phyloP scores from a whole-genome alignment of 2,888 invertebrate genomes.

The Nomada ruficornis region DNA sequence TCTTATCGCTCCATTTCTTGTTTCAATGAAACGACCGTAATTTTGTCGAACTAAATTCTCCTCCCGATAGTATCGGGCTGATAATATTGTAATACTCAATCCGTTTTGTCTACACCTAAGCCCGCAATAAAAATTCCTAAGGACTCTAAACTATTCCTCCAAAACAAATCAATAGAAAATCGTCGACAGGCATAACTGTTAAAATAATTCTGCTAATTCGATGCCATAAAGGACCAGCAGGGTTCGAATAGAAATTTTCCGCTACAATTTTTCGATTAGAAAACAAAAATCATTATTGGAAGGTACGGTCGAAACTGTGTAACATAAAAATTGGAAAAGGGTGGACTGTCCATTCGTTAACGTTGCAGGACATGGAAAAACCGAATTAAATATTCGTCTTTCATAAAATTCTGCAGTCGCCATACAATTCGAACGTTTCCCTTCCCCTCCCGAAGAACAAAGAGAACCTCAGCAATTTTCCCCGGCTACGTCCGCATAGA shows the following conservation, averaged over 20 bases:
- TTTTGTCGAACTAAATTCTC: not conserved
- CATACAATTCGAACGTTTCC: slow-evolving; percentile 12
- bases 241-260: too few relatives aligned
- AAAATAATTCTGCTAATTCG: too few relatives aligned
- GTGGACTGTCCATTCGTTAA: slow-evolving; percentile 3
- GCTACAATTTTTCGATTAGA: too few relatives aligned
- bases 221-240: too few relatives aligned
- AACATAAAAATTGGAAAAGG: not conserved
- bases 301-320: too few relatives aligned
- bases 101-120: too few relatives aligned
- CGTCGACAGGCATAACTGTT: too few relatives aligned
- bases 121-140: too few relatives aligned
- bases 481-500: slow-evolving; percentile 11
- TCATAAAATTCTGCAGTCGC: slow-evolving; percentile 1
- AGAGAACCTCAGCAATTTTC: slow-evolving; percentile 34
- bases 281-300: not conserved
- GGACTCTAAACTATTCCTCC: too few relatives aligned
- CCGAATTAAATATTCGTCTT: slow-evolving; percentile 30
- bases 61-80: too few relatives aligned
- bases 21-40: not conserved
- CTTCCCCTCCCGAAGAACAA: slow-evolving; percentile 23
- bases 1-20: not conserved
- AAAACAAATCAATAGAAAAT: too few relatives aligned
- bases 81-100: too few relatives aligned
- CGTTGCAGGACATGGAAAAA: not conserved